These are phyloP conservation scores for Heliconius congener DNA, from an alignment of 1,140 invertebrate species.

Conservation along the genomic window DNA sequence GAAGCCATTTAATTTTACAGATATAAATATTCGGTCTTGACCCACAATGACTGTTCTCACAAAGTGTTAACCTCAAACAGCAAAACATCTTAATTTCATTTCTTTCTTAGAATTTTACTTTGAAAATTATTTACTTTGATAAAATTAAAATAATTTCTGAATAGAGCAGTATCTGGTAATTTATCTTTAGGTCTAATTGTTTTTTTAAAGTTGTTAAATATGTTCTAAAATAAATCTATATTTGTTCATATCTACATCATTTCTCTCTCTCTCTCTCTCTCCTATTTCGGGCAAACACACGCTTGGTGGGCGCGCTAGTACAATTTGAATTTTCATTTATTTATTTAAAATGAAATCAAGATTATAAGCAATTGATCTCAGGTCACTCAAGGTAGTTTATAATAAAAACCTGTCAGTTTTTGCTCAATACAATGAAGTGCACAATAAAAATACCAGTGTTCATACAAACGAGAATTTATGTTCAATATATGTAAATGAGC, in stretches of 20 bases:
- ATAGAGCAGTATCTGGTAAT: no score
- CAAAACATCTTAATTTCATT: neutral
- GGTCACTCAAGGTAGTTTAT: conserved; percentile 63
- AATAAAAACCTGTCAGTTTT: conserved; percentile 71
- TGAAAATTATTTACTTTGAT: neutral
- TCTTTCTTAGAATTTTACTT: conserved; percentile 2
- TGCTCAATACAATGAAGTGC: conserved; percentile 65
- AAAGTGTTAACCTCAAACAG: conserved; percentile 25
- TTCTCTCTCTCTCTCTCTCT: no score
- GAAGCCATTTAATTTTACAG: conserved; percentile 46
- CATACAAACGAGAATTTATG: conserved; percentile 81
- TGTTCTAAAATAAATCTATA: no score
- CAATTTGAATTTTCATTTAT: neutral
- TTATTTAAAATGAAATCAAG: conserved; percentile 4
- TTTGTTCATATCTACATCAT: no score
- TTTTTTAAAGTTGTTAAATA: no score
- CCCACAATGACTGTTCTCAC: conserved; percentile 36
- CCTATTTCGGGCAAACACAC: no score
- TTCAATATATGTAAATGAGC: conserved; percentile 74
- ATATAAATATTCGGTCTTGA: conserved; percentile 48
- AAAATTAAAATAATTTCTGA: neutral
- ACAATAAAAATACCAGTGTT: conserved; percentile 80
- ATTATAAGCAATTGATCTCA: conserved; percentile 28
- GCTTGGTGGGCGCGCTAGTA: neutral
- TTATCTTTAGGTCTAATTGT: no score